Evolutionary conservation across 2,888 invertebrate species (phyloP).

Genomic region (Calephelis perditalis): DNA sequence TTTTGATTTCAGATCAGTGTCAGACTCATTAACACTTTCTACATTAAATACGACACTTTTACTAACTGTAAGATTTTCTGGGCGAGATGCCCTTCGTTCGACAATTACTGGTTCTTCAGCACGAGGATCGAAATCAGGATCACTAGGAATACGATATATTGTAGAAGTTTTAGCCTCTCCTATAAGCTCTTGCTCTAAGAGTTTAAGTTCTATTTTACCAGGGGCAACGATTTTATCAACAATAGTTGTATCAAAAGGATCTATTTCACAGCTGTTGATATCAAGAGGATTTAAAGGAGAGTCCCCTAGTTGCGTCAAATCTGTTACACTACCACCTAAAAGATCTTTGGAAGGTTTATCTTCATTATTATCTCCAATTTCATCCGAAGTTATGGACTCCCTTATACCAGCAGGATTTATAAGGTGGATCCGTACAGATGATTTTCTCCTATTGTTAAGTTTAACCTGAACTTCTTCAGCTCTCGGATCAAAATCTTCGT

Average conservation of each 20-base stretch:
- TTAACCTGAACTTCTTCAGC: constrained; percentile 74
- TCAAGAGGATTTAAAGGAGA: constrained; percentile 82
- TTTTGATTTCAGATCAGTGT: constrained; percentile 80
- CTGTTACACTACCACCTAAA: constrained; percentile 86
- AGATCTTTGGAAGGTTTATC: constrained; percentile 79
- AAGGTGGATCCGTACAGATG: constrained; percentile 79
- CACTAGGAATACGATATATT: constrained; percentile 76
- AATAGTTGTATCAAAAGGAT: constrained; percentile 92
- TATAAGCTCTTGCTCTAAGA: constrained; percentile 87
- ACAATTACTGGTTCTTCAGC: constrained; percentile 75
- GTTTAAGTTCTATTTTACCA: constrained; percentile 87
- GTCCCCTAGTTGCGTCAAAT: constrained; percentile 83
- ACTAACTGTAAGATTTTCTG: constrained; percentile 75
- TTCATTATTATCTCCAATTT: constrained; percentile 60
- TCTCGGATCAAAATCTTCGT: constrained; percentile 81
- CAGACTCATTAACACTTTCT: constrained; percentile 51
- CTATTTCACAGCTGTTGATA: constrained; percentile 79
- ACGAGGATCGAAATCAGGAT: constrained; percentile 91
- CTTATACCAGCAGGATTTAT: constrained; percentile 81
- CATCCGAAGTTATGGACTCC: constrained; percentile 76
- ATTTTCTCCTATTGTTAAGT: constrained; percentile 66
- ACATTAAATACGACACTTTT: constrained; percentile 77
- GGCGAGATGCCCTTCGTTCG: constrained; percentile 80
- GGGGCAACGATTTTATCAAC: constrained; percentile 85
- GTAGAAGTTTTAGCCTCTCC: constrained; percentile 48